A percentile compares a stretch with the other conserved stretches of the same genome.
These are phyloP conservation scores for Cremastinae sp. DNA, from an alignment of 2,888 invertebrate species.

Conservation along the genomic window DNA sequence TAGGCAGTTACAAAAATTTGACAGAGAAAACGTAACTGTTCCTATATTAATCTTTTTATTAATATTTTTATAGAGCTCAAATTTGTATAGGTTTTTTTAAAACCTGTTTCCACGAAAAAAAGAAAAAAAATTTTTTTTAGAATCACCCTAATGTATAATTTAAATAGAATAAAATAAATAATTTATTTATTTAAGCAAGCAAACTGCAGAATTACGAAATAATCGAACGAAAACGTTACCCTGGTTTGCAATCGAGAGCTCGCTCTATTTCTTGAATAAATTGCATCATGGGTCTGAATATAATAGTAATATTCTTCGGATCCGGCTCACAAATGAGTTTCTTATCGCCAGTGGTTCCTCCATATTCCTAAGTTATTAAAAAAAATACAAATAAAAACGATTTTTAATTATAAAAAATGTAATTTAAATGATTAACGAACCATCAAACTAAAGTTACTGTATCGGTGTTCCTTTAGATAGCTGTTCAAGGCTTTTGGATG, in stretches of 20 bases:
- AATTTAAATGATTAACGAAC: slow-evolving; percentile 61
- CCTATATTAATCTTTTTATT: no score
- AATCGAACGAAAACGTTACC: slow-evolving; percentile 80
- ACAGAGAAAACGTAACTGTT: no score
- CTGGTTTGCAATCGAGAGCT: slow-evolving; percentile 83
- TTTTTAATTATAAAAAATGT: slow-evolving; percentile 8
- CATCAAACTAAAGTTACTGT: slow-evolving; percentile 78
- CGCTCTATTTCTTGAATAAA: slow-evolving; percentile 93
- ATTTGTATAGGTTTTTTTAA: no score
- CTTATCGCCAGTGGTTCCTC: slow-evolving; percentile 77
- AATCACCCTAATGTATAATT: no score
- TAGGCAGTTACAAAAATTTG: no score
- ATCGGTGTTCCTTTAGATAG: slow-evolving; percentile 78
- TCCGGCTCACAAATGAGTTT: slow-evolving; percentile 89
- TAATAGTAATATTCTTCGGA: slow-evolving; percentile 87
- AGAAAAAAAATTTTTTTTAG: no score
- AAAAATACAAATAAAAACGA: not conserved
- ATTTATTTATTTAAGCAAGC: no score
- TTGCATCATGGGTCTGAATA: slow-evolving; percentile 90
- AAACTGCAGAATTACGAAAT: no score
- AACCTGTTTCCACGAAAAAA: no score
- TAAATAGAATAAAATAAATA: no score
- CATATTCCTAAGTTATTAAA: slow-evolving; percentile 66
- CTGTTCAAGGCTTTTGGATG: slow-evolving; percentile 81
- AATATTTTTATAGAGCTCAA: no score